Base-by-base conservation (phyloP, 1,140 invertebrate species). In the Lasaia peninsularis region DNA sequence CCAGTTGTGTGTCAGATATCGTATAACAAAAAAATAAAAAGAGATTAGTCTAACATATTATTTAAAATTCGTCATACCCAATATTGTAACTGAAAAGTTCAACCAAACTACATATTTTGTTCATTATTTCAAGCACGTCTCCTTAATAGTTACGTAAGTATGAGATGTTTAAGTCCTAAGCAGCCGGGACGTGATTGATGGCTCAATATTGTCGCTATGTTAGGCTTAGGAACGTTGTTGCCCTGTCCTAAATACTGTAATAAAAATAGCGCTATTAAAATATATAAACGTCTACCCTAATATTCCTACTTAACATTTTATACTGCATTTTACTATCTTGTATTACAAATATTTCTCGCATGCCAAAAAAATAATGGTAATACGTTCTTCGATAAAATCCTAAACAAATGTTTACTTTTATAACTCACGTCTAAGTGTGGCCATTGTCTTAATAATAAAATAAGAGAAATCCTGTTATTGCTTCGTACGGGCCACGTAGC, bases 171-270 rank as follows among this genome's bases (percentile, higher is more conserved):
- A 20, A 44, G 40, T 44, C 18, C 40, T 18, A 18, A 44, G 40
- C 40, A 44, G 40, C 51, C 32, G 52, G 44, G 37, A 28, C 55
- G 48, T 71, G 68, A 71, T 71, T 66, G 69, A 72, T 72, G 60
- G 60, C 44, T 52, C 52, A 40, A 63, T 67, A 63, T 67, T 69
- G 63, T 44, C 40, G 40, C 14, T 44, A 44, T 44, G 40, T 44
- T 21, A 20, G 40, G 40, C 10, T 44, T 21, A 11, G 40, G 40
- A 20, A 20, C 40, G 18, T 44, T 18, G 20, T 44, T 44, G 16
- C 9, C 16, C 10, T 44, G 40, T 18, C 40, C 40, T 44, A 10
- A 16, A 21, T 44, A 18, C 8, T 44, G 18, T 20, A 14, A 44
- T 44, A 21, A 21, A 44, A 44, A 44, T 44, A 44, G 40, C 40